Evolutionary conservation across 2,113 vertebrate genomes (phyloP).

Genomic region (Poicephalus gulielmi): DNA sequence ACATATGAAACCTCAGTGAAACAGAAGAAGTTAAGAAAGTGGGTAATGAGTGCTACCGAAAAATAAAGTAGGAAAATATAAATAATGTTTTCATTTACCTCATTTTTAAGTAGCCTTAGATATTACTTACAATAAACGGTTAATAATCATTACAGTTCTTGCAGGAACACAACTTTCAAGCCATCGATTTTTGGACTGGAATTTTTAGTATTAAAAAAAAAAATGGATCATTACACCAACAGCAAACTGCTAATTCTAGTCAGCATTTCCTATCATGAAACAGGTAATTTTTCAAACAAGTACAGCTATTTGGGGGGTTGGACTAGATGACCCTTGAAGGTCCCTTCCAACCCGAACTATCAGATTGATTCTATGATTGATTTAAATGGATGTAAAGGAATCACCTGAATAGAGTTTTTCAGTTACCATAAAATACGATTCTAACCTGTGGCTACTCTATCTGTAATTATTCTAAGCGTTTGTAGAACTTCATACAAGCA

Average conservation of each 20-base stretch:
- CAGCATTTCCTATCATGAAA: background rate
- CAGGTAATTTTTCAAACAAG: background rate
- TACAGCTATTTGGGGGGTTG: background rate
- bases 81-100: background rate
- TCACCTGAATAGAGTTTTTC: background rate
- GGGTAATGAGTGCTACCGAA: background rate
- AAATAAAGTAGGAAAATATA: background rate
- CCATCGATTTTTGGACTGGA: background rate
- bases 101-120: background rate
- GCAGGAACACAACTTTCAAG: background rate
- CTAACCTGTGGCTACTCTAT: background rate
- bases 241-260: background rate
- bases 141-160: background rate
- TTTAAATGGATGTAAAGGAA: background rate
- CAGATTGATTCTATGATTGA: background rate
- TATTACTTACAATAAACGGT: background rate
- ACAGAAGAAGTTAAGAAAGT: background rate
- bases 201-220: slow-evolving; percentile 2
- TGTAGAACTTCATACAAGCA: background rate
- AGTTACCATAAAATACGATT: background rate
- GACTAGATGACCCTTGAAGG: background rate
- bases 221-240: background rate
- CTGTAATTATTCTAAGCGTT: background rate
- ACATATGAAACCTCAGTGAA: background rate
- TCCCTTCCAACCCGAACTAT: background rate